Evolutionary conservation across 2,888 invertebrate species (phyloP).

Genomic region (Caenorhabditis sp.): DNA sequence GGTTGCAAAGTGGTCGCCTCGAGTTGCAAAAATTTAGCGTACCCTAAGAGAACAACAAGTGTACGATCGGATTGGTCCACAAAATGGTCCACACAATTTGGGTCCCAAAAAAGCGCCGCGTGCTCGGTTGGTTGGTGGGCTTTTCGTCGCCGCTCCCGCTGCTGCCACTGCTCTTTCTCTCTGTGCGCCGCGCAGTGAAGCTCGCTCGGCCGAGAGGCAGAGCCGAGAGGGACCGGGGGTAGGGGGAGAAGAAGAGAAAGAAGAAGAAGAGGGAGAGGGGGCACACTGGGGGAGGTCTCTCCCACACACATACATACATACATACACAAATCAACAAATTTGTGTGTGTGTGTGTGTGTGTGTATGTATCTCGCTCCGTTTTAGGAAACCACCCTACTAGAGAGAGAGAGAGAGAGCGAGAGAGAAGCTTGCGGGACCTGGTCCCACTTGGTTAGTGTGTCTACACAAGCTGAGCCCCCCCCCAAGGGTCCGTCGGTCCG

Average conservation of each 20-base stretch:
- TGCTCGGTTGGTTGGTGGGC: too few relatives aligned
- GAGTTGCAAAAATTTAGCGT: too few relatives aligned
- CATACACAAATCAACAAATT: slow-evolving; percentile 6
- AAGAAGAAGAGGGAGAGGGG: not conserved
- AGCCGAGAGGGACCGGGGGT: too few relatives aligned
- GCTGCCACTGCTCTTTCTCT: too few relatives aligned
- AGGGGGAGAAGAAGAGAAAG: not conserved
- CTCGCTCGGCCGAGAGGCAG: too few relatives aligned
- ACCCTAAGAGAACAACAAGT: slow-evolving; percentile 20
- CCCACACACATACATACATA: not conserved
- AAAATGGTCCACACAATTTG: not conserved
- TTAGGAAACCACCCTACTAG: too few relatives aligned
- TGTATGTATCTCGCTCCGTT: not conserved
- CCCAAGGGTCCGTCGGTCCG: not conserved
- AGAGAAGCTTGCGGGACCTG: too few relatives aligned
- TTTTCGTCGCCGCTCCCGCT: too few relatives aligned
- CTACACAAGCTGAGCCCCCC: not conserved
- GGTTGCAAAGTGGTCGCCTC: too few relatives aligned
- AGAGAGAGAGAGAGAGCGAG: not conserved
- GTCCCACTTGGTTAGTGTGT: too few relatives aligned
- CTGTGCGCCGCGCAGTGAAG: too few relatives aligned
- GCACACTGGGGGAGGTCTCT: not conserved
- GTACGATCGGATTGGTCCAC: too few relatives aligned
- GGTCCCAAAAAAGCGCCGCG: not conserved
- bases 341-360: not conserved